Evolutionary conservation across 2,888 invertebrate species (phyloP), one percentile per base, ranked within the genome.

Genomic region (Eumacrocentrus americanus): DNA sequence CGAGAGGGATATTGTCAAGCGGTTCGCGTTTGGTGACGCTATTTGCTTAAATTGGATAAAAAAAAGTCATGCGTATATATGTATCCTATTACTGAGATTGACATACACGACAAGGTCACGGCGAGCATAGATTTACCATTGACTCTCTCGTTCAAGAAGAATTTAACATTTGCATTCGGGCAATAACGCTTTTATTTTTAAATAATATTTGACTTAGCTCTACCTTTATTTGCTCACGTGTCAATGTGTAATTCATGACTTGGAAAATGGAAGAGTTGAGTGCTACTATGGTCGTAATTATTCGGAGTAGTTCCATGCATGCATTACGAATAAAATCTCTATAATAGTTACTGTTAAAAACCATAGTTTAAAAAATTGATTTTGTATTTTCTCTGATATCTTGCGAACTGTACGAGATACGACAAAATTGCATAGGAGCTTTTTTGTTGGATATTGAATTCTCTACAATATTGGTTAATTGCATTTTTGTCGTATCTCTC

Each of bases 181-280:
- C 5, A 29, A 29, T 60, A 22, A 50, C 35, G 54, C 42, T 60
- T 65, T 62, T 62, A 66, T 64, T 66, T 65, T 67, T 64, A 62
- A 63, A 66, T 62, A 67, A 67, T 67, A 66, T 66, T 67, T 66
- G 57, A 64, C 58, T 62, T 64, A 59, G 59, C 66, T 66, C 63
- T 61, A 60, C 66, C 66, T 67, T 63, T 67, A 61, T 66, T 66
- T 63, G 60, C 60, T 57, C 54, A 62, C 55, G 54, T 60, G 58
- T 58, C 57, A 48, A 66, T 64, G 60, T 40, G 60, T 65, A 62
- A 65, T 67, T 63, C 65, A 65, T 65, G 63, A 54, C 22, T 29
- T n/a, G n/a, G n/a, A n/a, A n/a, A n/a, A n/a, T n/a, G n/a, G n/a
- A n/a, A n/a, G 5, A 6, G 12, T 7, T 47, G 7, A 25, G 29